Percentiles rank a stretch among this genome's conserved stretches.
Conservation (phyloP, 2,888 invertebrate genomes). For the Dicycla oo region DNA sequence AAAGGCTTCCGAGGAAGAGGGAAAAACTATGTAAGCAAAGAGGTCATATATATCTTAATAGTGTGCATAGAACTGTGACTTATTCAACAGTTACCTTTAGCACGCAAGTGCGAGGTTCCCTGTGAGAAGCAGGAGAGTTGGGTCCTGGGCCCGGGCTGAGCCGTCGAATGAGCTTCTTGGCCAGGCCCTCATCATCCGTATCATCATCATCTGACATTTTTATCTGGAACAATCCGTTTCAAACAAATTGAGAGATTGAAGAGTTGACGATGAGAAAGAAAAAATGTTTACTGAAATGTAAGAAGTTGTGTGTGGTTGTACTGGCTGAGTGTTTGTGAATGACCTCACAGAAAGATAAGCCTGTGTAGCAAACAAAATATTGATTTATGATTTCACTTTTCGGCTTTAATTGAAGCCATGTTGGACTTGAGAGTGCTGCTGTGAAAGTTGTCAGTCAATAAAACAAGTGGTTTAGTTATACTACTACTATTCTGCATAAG, state of each 20-base stretch:
- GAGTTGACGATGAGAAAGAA: constrained; percentile 27
- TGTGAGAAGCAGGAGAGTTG: constrained; percentile 91
- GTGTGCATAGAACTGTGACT: constrained; percentile 14
- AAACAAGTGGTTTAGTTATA: neutral
- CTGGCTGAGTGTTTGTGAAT: constrained; percentile 42
- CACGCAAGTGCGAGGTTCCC: constrained; percentile 95
- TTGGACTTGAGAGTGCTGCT: neutral
- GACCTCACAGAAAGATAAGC: constrained; percentile 43
- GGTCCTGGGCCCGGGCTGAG: constrained; percentile 85
- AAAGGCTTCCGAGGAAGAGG: constrained; percentile 29
- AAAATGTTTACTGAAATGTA: constrained; percentile 17
- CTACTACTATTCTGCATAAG: no score
- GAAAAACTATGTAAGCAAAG: neutral
- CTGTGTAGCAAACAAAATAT: neutral
- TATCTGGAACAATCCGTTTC: constrained; percentile 74
- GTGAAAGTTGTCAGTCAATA: neutral
- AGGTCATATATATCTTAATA: no score
- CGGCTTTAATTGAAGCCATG: constrained; percentile 19
- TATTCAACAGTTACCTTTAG: constrained; percentile 88
- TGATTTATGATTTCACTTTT: constrained; percentile 12
- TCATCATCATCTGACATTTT: constrained; percentile 87
- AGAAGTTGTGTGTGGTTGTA: constrained; percentile 12
- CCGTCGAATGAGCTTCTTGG: constrained; percentile 81
- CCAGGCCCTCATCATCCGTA: constrained; percentile 83
- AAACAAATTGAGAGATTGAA: constrained; percentile 23